phyloP scores from a whole-genome alignment of 2,113 vertebrate genomes.

The Mesoclemmys tuberculata region DNA sequence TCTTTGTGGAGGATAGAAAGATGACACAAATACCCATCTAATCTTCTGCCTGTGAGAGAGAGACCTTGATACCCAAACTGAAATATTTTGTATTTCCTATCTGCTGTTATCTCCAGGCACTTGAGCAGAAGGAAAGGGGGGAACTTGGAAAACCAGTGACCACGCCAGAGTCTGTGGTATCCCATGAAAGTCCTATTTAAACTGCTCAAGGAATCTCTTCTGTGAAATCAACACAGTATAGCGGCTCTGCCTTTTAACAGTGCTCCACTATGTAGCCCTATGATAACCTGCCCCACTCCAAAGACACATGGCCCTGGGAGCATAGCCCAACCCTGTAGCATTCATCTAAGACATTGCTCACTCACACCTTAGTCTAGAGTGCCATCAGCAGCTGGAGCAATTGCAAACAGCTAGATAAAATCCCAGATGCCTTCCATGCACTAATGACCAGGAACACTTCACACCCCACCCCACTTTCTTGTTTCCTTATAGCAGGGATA shows the following conservation, averaged over 20 bases:
- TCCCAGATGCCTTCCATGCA: background rate
- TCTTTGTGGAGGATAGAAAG: background rate
- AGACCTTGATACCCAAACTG: background rate
- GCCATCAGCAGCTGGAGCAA: background rate
- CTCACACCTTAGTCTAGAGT: background rate
- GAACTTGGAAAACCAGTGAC: background rate
- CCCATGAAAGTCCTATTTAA: background rate
- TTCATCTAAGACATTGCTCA: background rate
- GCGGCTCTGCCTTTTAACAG: background rate
- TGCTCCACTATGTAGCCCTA: background rate
- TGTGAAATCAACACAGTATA: background rate
- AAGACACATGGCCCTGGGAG: background rate
- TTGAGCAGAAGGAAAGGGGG: background rate
- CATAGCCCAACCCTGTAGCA: background rate
- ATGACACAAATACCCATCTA: background rate
- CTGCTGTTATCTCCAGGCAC: background rate
- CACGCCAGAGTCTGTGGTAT: background rate
- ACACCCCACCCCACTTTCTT: background rate
- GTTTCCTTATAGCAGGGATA: rapidly evolving
- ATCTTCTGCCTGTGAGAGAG: background rate
- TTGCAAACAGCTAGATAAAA: background rate
- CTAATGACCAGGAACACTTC: background rate
- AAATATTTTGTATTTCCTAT: background rate
- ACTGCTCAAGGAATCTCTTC: background rate
- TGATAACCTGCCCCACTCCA: background rate